Base-by-base conservation (phyloP, 2,888 invertebrate genomes). In the Platycheirus rosarum region DNA sequence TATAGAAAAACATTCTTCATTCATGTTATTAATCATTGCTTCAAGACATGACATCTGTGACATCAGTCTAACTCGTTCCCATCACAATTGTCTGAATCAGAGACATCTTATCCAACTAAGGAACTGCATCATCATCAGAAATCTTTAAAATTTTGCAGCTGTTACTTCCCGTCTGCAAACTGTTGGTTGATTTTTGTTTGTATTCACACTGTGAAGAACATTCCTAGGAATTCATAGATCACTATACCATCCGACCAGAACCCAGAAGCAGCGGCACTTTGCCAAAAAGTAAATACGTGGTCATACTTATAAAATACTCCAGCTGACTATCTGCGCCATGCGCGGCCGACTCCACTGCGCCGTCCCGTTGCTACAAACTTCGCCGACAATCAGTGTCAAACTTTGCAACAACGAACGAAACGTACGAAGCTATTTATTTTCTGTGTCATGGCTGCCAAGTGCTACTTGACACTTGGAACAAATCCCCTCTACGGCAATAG, bases 371-470 rank as follows among this genome's bases (percentile, higher is more conserved):
- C 3, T 23, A n/a, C n/a, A n/a, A n/a, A n/a, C 29, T 5, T 3
- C 7, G 29, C 16, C 44, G 14, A 73, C 62, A n/a, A 29, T 23
- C 26, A 37, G 26, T 49, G 46, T 57, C 63, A 16, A 40, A 55
- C 55, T 46, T 32, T 55, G 60, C 35, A 46, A 55, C 32, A 42
- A 44, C 46, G 14, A 14, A 29, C 29, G 29, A 32, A n/a, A 32
- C 8, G 29, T 2, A 76, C 23, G 29, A 32, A 66, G 53, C 51
- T 9, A 57, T 79, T 75, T 74, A 75, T 69, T 69, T 79, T 75
- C 49, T 75, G 69, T 79, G 75, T 65, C 79, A 79, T 63, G 79
- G 75, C 69, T 79, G 49, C 49, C 69, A 37, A 78, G 60, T 66
- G 57, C 44, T 48, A 62, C 53, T 63, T 48, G 55, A 65, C 51